phyloP scores from a whole-genome alignment of 2,113 vertebrate genomes.

The Morone saxatilis region DNA sequence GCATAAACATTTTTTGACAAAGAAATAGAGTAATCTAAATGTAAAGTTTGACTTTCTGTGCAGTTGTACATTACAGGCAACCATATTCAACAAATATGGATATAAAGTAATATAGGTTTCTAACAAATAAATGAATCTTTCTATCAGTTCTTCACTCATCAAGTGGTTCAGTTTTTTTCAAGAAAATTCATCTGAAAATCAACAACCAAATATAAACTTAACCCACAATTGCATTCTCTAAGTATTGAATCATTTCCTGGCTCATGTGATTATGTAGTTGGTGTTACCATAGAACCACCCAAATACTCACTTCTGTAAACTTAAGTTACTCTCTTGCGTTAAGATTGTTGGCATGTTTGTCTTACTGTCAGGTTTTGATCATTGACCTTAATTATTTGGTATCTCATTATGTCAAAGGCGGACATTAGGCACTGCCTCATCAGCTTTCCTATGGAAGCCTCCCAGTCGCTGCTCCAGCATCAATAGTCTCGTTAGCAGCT shows the following conservation, averaged over 20 bases:
- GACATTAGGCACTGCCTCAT: conserved; percentile 85
- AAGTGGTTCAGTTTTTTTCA: too few relatives aligned
- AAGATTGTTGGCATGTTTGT: not conserved
- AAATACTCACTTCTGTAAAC: not conserved
- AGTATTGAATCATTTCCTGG: not conserved
- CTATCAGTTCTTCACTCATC: too few relatives aligned
- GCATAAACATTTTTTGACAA: too few relatives aligned
- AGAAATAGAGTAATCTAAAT: too few relatives aligned
- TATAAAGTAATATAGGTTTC: too few relatives aligned
- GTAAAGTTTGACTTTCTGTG: too few relatives aligned
- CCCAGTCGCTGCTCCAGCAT: conserved; percentile 96
- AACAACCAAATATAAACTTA: too few relatives aligned
- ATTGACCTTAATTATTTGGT: not conserved
- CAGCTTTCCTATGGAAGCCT: conserved; percentile 89
- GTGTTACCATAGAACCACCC: not conserved
- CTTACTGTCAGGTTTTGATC: not conserved
- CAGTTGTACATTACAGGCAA: too few relatives aligned
- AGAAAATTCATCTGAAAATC: too few relatives aligned
- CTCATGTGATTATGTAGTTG: not conserved
- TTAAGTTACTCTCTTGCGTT: not conserved
- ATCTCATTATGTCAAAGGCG: conserved; percentile 81
- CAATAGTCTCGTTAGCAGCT: conserved; percentile 92
- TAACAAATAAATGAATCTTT: too few relatives aligned
- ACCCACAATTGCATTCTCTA: too few relatives aligned
- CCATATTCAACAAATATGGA: too few relatives aligned